Conservation (phyloP, 1,140 invertebrate genomes). For the Drosophila parvula region DNA sequence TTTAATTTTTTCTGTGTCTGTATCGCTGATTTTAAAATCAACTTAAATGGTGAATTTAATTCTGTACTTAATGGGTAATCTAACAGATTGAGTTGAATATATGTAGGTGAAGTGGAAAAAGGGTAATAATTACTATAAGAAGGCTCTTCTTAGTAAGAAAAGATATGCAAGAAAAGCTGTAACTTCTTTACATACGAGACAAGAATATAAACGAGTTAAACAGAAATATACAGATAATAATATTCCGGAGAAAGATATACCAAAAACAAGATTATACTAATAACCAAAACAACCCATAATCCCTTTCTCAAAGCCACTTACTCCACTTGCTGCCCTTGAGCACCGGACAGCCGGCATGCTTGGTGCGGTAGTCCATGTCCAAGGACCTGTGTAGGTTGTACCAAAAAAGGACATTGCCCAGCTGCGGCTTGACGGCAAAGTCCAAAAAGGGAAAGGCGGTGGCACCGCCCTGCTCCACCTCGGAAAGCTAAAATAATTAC, state of each 20-base stretch:
- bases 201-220: no score
- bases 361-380: conserved; percentile 94
- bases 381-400: conserved; percentile 96
- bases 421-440: conserved; percentile 93
- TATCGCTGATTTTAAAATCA: not conserved
- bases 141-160: no score
- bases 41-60: not conserved
- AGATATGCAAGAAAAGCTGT: no score
- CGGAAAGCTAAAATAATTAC: conserved; percentile 90
- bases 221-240: no score
- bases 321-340: conserved; percentile 98
- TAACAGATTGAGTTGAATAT: not conserved
- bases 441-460: conserved; percentile 96
- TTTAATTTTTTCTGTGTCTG: no score
- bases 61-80: not conserved
- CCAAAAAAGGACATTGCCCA: conserved; percentile 97
- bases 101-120: not conserved
- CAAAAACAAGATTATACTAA: not conserved
- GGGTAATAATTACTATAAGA: no score
- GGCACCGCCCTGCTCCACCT: conserved; percentile 96
- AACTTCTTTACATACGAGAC: no score
- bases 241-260: no score
- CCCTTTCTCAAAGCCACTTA: conserved; percentile 83
- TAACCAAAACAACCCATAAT: not conserved
- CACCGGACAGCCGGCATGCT: conserved; percentile 99